Conservation (phyloP, 30 jellyfish, hydroid and myxozoan species). For the Clytia hemisphaerica region DNA sequence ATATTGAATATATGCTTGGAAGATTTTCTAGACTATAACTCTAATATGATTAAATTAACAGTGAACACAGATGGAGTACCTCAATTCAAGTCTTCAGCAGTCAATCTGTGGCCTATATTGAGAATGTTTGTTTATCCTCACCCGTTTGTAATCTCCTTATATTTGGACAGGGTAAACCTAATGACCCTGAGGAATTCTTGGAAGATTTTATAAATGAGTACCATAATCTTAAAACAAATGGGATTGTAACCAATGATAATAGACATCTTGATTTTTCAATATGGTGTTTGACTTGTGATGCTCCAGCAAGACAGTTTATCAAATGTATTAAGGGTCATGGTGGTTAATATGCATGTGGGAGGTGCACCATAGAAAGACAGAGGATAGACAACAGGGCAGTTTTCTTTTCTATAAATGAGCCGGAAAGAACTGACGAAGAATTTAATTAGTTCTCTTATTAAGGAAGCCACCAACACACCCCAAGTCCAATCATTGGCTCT, state of each 20-base stretch:
- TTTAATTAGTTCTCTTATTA: not conserved
- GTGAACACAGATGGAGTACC: constrained; percentile 14
- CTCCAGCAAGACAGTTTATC: too few species aligned
- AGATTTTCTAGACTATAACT: too few species aligned
- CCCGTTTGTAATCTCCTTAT: constrained; percentile 14
- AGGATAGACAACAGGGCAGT: not conserved
- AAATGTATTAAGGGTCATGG: constrained; percentile 1
- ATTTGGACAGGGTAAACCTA: constrained; percentile 17
- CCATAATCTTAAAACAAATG: not conserved
- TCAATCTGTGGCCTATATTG: constrained; percentile 11
- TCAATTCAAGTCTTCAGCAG: not conserved
- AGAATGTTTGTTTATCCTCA: not conserved
- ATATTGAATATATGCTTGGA: too few species aligned
- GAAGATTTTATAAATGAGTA: constrained; percentile 4
- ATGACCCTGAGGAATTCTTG: too few species aligned
- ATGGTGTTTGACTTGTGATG: constrained; percentile 18
- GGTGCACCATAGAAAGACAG: constrained; percentile 7
- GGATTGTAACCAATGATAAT: not conserved
- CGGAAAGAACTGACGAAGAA: not conserved
- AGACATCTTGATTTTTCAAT: not conserved
- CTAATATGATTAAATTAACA: not conserved
- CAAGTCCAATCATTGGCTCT: constrained; percentile 5
- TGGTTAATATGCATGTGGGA: constrained; percentile 13
- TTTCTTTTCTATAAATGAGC: not conserved
- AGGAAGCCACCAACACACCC: not conserved